phyloP scores from a whole-genome alignment of 1,140 invertebrate species.

The Apis florea region DNA sequence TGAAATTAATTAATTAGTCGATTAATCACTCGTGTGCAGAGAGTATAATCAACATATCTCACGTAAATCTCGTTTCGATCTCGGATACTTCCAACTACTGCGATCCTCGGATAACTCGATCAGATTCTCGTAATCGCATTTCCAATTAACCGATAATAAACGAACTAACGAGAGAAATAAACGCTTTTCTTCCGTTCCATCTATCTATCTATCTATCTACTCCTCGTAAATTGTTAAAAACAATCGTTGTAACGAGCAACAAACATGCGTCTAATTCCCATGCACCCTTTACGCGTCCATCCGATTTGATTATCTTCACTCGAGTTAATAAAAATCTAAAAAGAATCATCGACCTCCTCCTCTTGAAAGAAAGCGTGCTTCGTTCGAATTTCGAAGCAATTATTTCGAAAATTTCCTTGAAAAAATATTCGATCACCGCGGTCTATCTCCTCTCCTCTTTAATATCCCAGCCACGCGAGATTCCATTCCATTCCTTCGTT shows the following conservation, averaged over 20 bases:
- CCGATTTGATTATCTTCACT: conserved; percentile 1
- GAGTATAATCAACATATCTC: no score
- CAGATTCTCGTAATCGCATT: no score
- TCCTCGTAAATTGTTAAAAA: no score
- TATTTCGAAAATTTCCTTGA: not conserved
- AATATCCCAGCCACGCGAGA: not conserved
- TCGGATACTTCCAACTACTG: no score
- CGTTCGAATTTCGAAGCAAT: conserved; percentile 26
- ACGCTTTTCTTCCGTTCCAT: no score
- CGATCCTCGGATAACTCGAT: no score
- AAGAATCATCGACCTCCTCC: conserved; percentile 25
- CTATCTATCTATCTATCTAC: no score
- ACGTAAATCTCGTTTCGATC: no score
- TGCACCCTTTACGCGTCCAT: not conserved
- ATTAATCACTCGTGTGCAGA: no score
- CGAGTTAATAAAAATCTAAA: conserved; percentile 7
- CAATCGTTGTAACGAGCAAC: no score
- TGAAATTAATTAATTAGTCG: not conserved
- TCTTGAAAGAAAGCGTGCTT: not conserved
- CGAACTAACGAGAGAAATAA: no score
- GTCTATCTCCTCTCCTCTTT: not conserved
- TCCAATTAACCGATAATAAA: no score
- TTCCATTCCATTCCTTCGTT: not conserved
- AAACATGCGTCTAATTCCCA: not conserved
- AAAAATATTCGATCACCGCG: not conserved